Evolutionary conservation across 2,888 invertebrate species (phyloP).

Genomic region (Camptogramma bilineatum): DNA sequence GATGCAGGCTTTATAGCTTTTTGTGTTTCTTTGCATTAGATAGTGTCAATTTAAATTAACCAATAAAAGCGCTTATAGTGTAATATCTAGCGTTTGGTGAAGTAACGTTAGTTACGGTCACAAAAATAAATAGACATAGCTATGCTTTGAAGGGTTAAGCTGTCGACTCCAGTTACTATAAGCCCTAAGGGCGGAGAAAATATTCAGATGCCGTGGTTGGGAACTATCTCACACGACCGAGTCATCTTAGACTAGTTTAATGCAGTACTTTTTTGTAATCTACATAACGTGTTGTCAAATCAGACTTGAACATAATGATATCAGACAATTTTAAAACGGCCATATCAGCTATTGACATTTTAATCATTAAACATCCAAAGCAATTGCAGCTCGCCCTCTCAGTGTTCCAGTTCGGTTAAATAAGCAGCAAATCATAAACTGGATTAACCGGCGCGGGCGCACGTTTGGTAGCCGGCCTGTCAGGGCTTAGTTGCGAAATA

Average conservation of each 20-base stretch:
- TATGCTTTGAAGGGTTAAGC: too few relatives aligned
- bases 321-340: conserved; percentile 16
- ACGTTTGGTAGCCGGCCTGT: conserved; percentile 44
- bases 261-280: not conserved
- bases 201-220: too few relatives aligned
- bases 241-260: not conserved
- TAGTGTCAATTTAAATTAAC: not conserved
- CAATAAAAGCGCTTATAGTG: too few relatives aligned
- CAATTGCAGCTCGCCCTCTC: conserved; percentile 24
- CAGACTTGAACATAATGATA: not conserved
- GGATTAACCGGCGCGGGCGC: conserved; percentile 41
- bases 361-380: conserved; percentile 23
- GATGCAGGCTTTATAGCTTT: not conserved
- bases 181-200: too few relatives aligned
- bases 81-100: too few relatives aligned
- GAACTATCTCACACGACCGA: not conserved
- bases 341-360: conserved; percentile 19
- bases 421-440: conserved; percentile 47
- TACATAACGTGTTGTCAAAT: conserved; percentile 9
- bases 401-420: conserved; percentile 34
- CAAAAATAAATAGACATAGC: too few relatives aligned
- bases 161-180: too few relatives aligned
- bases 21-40: not conserved
- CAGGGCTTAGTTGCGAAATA: conserved; percentile 48
- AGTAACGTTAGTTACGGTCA: too few relatives aligned